Evolutionary conservation across 2,888 invertebrate genomes (phyloP).

Genomic region (Rhingia campestris): DNA sequence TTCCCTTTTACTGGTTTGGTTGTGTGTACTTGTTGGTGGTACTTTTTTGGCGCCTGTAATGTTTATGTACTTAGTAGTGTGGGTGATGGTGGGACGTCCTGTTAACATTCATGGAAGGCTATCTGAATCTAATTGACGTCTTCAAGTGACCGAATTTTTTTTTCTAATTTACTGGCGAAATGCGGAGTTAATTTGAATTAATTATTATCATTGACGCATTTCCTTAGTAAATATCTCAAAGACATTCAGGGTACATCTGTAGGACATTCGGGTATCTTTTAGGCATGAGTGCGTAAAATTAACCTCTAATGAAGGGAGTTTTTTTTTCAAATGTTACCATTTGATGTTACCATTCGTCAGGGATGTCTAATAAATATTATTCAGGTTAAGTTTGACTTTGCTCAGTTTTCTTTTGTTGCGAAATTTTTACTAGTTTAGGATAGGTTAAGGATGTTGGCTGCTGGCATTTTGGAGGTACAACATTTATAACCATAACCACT

Average conservation of each 20-base stretch:
- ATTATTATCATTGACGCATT: slow-evolving; percentile 20
- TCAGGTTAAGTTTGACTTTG: too few relatives aligned
- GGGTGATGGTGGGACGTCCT: slow-evolving; percentile 8
- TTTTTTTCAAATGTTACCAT: too few relatives aligned
- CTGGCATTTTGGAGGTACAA: too few relatives aligned
- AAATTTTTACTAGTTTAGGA: too few relatives aligned
- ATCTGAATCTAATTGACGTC: slow-evolving; percentile 37
- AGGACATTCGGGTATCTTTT: not conserved
- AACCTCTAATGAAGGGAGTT: too few relatives aligned
- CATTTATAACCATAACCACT: too few relatives aligned
- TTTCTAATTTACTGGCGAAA: slow-evolving; percentile 1
- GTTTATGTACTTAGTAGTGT: slow-evolving; percentile 20
- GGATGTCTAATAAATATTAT: too few relatives aligned
- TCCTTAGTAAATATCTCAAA: not conserved
- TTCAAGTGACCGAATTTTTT: slow-evolving; percentile 32
- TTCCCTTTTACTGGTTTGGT: slow-evolving; percentile 1
- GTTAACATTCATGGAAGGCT: slow-evolving; percentile 19
- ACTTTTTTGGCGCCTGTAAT: slow-evolving; percentile 38
- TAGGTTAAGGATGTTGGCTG: too few relatives aligned
- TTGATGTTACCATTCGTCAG: too few relatives aligned
- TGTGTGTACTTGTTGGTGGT: slow-evolving; percentile 27
- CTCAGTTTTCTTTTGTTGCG: too few relatives aligned
- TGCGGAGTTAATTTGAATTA: slow-evolving; percentile 30
- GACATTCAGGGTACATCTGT: not conserved
- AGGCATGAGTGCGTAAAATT: too few relatives aligned